Evolutionary conservation across 2,113 vertebrate species (phyloP).

Genomic region (Sinosuthora webbiana): DNA sequence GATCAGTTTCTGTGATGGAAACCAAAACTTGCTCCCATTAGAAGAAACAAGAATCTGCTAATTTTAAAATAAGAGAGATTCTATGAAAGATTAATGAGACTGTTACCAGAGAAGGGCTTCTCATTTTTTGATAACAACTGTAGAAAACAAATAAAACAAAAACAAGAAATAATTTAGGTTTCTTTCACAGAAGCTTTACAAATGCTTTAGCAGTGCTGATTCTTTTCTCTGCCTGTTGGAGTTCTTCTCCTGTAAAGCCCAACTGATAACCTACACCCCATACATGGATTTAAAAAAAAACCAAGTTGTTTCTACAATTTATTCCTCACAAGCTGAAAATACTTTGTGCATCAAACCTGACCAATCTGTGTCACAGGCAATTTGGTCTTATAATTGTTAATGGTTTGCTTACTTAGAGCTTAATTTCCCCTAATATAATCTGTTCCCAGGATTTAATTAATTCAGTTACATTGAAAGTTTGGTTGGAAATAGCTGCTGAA

Average conservation of each 20-base stretch:
- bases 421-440: slow-evolving; percentile 37
- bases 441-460: slow-evolving; percentile 18
- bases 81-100: neutral
- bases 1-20: neutral
- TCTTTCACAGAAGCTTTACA: neutral
- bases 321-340: neutral
- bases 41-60: neutral
- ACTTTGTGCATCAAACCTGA: slow-evolving; percentile 5
- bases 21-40: neutral
- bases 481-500: neutral
- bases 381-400: slow-evolving; percentile 32
- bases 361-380: slow-evolving; percentile 26
- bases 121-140: neutral
- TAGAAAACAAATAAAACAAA: neutral
- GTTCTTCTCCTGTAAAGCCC: neutral
- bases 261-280: neutral
- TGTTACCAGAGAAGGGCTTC: neutral
- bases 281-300: neutral
- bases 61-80: neutral
- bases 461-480: neutral
- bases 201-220: neutral
- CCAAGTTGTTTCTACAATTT: neutral
- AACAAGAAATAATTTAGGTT: neutral
- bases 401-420: slow-evolving; percentile 44
- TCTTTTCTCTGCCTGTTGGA: neutral